These are phyloP conservation scores for Manacus vitellinus DNA, from an alignment of 2,113 vertebrate species.

Conservation along the genomic window DNA sequence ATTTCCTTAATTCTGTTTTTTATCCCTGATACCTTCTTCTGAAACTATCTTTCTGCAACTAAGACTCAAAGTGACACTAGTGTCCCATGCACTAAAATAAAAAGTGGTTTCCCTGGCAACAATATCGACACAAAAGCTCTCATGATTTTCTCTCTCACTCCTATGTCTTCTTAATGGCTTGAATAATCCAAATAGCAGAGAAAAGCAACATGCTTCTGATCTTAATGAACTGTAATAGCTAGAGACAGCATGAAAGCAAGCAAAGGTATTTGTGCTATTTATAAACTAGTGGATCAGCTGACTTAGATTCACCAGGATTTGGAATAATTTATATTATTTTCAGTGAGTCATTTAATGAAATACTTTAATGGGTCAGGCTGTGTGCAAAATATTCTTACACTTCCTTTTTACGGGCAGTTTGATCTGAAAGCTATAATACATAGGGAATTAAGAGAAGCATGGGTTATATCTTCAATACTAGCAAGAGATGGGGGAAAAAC, in stretches of 20 bases:
- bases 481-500: neutral
- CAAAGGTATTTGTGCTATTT: conserved; percentile 44
- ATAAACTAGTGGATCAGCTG: conserved; percentile 14
- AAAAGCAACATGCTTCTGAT: conserved; percentile 62
- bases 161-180: conserved; percentile 35
- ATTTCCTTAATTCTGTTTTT: conserved; percentile 30
- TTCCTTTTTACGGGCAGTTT: conserved; percentile 1
- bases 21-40: neutral
- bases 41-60: conserved; percentile 30
- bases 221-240: conserved; percentile 28
- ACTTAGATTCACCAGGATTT: conserved; percentile 15
- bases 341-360: conserved; percentile 23
- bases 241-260: conserved; percentile 21
- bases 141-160: conserved; percentile 58
- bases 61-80: conserved; percentile 52
- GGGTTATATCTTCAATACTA: neutral
- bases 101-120: conserved; percentile 76
- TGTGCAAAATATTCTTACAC: conserved; percentile 14
- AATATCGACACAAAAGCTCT: conserved; percentile 60
- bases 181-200: conserved; percentile 58
- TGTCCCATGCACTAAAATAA: conserved; percentile 55
- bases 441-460: neutral
- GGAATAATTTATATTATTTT: conserved; percentile 13
- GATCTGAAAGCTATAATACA: neutral
- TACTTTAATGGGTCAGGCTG: neutral